Percentiles rank a stretch among this genome's conserved stretches.
These are phyloP conservation scores for Acropternis orthonyx DNA, from an alignment of 2,797 vertebrate species.

Conservation along the genomic window DNA sequence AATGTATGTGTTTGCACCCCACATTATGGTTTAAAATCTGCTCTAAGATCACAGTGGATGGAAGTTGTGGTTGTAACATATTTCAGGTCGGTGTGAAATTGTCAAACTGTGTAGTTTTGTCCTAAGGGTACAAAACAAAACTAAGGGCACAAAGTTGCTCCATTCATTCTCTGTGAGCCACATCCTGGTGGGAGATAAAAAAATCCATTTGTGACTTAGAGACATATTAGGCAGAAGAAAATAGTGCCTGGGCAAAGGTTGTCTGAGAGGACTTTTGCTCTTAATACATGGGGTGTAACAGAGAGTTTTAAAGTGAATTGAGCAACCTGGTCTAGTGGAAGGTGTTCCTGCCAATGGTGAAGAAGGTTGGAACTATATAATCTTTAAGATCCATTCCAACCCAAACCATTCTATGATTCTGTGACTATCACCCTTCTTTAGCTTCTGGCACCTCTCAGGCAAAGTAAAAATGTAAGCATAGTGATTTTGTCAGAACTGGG, in stretches of 20 bases:
- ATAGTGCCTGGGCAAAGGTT: background rate
- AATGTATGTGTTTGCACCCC: conserved; percentile 17
- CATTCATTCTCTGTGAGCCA: background rate
- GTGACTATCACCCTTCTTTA: background rate
- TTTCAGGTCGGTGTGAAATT: background rate
- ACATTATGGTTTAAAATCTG: background rate
- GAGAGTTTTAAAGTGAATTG: background rate
- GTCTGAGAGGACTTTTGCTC: background rate
- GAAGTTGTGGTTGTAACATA: background rate
- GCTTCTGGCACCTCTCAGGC: background rate
- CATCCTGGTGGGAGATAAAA: background rate
- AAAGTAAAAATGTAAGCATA: background rate
- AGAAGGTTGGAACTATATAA: background rate
- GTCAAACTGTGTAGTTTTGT: rapidly evolving
- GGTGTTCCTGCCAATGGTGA: background rate
- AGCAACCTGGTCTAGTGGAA: background rate
- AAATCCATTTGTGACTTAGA: background rate
- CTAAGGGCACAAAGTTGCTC: background rate
- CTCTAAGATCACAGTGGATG: background rate
- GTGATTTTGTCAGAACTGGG: background rate
- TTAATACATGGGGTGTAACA: background rate
- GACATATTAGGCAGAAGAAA: background rate
- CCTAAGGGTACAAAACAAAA: background rate
- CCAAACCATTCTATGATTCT: background rate
- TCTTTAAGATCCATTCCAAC: background rate